Percentiles rank a stretch among this genome's conserved stretches.
phyloP scores from a whole-genome alignment of 35 echinoderm and acorn worm genomes.

The Amphiura filiformis region DNA sequence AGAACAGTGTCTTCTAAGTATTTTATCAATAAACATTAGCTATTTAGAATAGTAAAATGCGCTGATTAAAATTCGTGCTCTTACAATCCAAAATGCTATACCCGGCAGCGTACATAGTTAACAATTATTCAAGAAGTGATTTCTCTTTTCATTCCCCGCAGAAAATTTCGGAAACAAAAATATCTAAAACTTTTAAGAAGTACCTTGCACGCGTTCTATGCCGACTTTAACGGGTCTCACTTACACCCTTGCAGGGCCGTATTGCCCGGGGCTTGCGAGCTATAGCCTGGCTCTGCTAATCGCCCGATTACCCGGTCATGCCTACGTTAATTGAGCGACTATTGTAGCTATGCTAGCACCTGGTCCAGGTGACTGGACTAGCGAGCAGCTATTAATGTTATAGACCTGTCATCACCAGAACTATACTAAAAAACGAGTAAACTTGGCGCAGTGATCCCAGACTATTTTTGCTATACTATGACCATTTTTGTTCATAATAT shows the following conservation, averaged over 20 bases:
- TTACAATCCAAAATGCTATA: not conserved
- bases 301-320: constrained; percentile 34
- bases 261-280: constrained; percentile 3
- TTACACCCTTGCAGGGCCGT: not conserved
- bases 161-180: not conserved
- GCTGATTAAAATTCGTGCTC: not conserved
- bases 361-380: constrained; percentile 36
- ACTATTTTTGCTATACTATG: not conserved
- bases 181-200: not conserved
- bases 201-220: not conserved
- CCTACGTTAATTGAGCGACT: constrained; percentile 28
- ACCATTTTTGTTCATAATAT: not conserved
- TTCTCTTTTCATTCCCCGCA: not conserved
- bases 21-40: not conserved
- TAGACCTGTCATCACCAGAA: constrained; percentile 8
- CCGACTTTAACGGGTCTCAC: not conserved
- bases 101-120: not conserved
- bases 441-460: not conserved
- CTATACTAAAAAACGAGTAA: not conserved
- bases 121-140: constrained; percentile 7
- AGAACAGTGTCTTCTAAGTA: not conserved
- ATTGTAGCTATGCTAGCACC: constrained; percentile 27
- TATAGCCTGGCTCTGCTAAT: constrained; percentile 21
- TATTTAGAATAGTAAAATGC: not conserved
- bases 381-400: constrained; percentile 38